Evolutionary conservation across 2,113 vertebrate genomes (phyloP).

Genomic region (Chinchilla lanigera): DNA sequence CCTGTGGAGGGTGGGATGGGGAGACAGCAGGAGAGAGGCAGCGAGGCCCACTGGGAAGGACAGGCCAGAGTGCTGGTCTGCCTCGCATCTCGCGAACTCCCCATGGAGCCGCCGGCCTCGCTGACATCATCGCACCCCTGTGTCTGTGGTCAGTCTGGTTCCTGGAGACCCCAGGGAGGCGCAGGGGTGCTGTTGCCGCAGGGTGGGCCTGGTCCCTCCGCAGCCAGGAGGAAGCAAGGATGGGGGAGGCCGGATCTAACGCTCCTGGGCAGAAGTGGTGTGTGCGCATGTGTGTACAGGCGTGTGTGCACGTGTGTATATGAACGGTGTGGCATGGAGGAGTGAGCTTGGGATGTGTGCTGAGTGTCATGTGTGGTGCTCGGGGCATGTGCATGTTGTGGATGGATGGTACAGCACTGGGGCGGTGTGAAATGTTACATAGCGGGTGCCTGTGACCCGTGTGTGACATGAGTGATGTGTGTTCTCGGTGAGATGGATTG

Average conservation of each 20-base stretch:
- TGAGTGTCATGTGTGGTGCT: not conserved
- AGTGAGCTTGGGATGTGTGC: not conserved
- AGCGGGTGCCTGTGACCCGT: not conserved
- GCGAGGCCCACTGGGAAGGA: not conserved
- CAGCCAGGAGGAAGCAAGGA: too few relatives aligned
- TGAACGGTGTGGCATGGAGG: too few relatives aligned
- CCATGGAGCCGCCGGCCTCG: not conserved
- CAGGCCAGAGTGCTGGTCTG: not conserved
- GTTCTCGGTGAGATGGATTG: not conserved
- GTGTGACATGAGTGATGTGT: not conserved
- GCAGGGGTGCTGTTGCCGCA: too few relatives aligned
- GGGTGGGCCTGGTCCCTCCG: not conserved
- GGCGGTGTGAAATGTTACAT: too few relatives aligned
- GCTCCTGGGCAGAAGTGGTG: not conserved
- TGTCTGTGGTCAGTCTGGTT: not conserved
- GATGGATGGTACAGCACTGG: too few relatives aligned
- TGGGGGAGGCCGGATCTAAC: not conserved
- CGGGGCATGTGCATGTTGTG: not conserved
- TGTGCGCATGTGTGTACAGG: accelerated
- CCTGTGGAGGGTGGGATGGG: accelerated
- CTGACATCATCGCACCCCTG: not conserved
- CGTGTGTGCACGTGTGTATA: too few relatives aligned
- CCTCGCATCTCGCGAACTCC: not conserved
- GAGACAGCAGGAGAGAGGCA: not conserved
- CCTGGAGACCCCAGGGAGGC: accelerated